Evolutionary conservation across 2,797 vertebrate genomes (phyloP).

Genomic region (Pelodytes ibericus): DNA sequence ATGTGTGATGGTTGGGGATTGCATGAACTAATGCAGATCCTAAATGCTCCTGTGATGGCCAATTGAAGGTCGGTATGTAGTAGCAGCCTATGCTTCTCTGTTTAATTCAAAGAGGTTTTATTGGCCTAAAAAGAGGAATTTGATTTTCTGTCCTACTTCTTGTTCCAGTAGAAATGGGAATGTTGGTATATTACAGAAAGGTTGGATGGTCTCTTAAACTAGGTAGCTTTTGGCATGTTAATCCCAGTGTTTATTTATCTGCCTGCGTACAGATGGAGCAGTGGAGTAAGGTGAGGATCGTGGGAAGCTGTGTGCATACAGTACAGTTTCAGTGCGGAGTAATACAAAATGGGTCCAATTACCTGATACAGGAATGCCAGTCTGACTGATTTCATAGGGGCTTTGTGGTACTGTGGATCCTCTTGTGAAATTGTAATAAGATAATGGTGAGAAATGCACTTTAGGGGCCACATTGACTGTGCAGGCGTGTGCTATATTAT

Average conservation of each 20-base stretch:
- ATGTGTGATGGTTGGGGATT: no score
- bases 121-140: no score
- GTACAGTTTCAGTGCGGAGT: slow-evolving; percentile 26
- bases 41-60: no score
- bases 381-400: not conserved
- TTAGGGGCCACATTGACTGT: not conserved
- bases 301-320: slow-evolving; percentile 35
- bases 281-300: slow-evolving; percentile 28
- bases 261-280: not conserved
- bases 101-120: no score
- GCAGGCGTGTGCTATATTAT: not conserved
- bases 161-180: no score
- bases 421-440: not conserved
- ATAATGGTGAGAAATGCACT: not conserved
- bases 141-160: no score
- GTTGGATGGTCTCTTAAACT: not conserved
- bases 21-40: no score
- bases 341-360: not conserved
- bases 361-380: not conserved
- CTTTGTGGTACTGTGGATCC: not conserved
- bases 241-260: not conserved
- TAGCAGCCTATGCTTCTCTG: no score
- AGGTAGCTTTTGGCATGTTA: not conserved
- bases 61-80: no score
- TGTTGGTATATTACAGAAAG: no score